Conservation (phyloP, 2,888 invertebrate genomes). For the Alsophila aescularia region DNA sequence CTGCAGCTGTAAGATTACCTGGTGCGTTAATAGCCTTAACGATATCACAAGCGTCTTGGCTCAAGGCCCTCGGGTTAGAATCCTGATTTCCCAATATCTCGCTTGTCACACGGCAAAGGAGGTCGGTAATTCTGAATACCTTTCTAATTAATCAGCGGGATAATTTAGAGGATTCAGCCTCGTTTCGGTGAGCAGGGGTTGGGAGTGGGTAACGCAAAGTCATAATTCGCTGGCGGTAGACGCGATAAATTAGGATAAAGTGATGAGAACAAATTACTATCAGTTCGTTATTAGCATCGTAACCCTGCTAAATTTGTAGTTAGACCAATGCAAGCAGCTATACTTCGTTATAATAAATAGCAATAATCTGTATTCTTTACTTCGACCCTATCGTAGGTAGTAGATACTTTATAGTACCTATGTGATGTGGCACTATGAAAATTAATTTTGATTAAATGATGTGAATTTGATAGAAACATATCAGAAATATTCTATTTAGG, state of each 20-base stretch:
- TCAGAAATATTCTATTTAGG: too few relatives aligned
- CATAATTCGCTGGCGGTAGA: constrained; percentile 34
- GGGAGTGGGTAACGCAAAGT: constrained; percentile 15
- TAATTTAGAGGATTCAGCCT: constrained; percentile 33
- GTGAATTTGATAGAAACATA: too few relatives aligned
- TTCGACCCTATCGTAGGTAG: too few relatives aligned
- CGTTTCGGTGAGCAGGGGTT: constrained; percentile 4
- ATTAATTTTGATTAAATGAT: too few relatives aligned
- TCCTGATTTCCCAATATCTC: constrained; percentile 21
- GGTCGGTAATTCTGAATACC: constrained; percentile 32
- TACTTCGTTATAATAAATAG: background rate
- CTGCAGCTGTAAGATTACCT: too few relatives aligned
- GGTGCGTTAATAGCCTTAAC: too few relatives aligned
- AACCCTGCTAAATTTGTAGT: background rate
- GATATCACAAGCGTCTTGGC: background rate
- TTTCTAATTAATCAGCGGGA: constrained; percentile 36
- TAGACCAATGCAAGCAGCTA: too few relatives aligned
- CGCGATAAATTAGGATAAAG: constrained; percentile 31
- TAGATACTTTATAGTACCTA: too few relatives aligned
- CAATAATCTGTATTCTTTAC: too few relatives aligned
- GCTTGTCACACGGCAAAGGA: constrained; percentile 15
- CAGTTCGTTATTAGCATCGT: constrained; percentile 1
- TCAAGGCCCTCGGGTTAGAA: constrained; percentile 3
- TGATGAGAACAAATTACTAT: constrained; percentile 36
- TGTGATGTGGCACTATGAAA: too few relatives aligned